Conservation (phyloP, 2,888 invertebrate genomes). For the Drosophila paucipuncta region DNA sequence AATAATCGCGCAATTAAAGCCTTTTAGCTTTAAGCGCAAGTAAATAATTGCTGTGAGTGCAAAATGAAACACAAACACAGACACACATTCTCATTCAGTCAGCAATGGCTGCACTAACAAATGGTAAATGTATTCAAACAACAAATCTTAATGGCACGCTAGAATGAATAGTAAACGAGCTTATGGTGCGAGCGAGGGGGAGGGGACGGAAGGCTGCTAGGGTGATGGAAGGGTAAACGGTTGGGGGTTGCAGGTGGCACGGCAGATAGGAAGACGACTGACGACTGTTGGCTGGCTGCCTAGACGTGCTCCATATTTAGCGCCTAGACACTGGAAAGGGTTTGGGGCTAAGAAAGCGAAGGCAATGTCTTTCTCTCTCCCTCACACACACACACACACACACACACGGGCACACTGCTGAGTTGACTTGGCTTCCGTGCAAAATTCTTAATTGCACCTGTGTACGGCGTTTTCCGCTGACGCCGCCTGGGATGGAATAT, state of each 20-base stretch:
- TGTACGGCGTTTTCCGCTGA: constrained; percentile 78
- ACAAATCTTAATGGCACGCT: constrained; percentile 81
- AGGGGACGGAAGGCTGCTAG: not conserved
- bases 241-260: constrained; percentile 30
- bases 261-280: constrained; percentile 46
- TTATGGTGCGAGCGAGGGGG: constrained; percentile 11
- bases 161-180: constrained; percentile 81
- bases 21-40: constrained; percentile 83
- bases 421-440: constrained; percentile 80
- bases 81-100: constrained; percentile 33
- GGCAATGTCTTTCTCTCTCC: not conserved
- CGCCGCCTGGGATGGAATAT: constrained; percentile 66
- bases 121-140: constrained; percentile 81
- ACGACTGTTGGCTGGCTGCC: constrained; percentile 51
- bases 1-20: constrained; percentile 84
- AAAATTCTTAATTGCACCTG: constrained; percentile 83
- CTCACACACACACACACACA: constrained; percentile 4
- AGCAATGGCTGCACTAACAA: constrained; percentile 70
- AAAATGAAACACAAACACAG: constrained; percentile 57
- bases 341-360: constrained; percentile 12
- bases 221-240: constrained; percentile 28
- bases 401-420: constrained; percentile 35
- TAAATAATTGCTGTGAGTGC: constrained; percentile 83
- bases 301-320: constrained; percentile 12
- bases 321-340: not conserved